Evolutionary conservation across 2,113 vertebrate genomes (phyloP).

Genomic region (Oryzias celebensis): DNA sequence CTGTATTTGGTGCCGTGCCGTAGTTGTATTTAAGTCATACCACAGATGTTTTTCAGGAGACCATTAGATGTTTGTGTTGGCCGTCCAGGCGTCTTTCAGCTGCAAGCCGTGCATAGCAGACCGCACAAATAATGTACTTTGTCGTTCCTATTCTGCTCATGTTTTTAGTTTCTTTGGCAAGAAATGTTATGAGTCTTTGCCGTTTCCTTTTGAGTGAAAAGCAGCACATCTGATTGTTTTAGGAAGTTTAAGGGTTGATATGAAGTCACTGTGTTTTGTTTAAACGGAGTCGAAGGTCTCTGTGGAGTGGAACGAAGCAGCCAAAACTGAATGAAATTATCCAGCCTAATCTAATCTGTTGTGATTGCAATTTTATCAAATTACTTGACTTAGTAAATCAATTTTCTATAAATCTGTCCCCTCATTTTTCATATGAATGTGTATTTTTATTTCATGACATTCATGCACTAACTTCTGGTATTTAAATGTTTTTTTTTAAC

Average conservation of each 20-base stretch:
- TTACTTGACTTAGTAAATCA: too few relatives aligned
- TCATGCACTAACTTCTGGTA: too few relatives aligned
- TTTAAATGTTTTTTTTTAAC: too few relatives aligned
- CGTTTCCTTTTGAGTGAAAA: background rate
- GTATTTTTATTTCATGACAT: too few relatives aligned
- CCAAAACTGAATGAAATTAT: background rate
- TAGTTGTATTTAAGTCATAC: slow-evolving; percentile 41
- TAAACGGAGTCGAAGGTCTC: slow-evolving; percentile 2
- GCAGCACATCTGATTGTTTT: slow-evolving; percentile 5
- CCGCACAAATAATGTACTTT: slow-evolving; percentile 39
- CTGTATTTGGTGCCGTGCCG: slow-evolving; percentile 24
- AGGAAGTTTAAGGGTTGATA: slow-evolving; percentile 7
- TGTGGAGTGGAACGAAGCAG: background rate
- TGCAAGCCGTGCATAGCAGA: slow-evolving; percentile 35
- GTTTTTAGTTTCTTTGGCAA: slow-evolving; percentile 34
- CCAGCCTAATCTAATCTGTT: too few relatives aligned
- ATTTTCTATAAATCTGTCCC: too few relatives aligned
- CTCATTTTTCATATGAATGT: too few relatives aligned
- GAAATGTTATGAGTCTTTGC: slow-evolving; percentile 7
- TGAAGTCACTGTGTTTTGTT: slow-evolving; percentile 5
- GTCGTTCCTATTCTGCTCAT: slow-evolving; percentile 40
- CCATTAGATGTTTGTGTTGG: slow-evolving; percentile 53
- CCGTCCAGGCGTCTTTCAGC: slow-evolving; percentile 18
- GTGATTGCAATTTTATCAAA: too few relatives aligned
- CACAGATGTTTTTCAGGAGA: slow-evolving; percentile 40